A percentile compares a stretch with the other conserved stretches of the same genome.
phyloP scores from a whole-genome alignment of 2,113 vertebrate genomes.

The Falco punctatus region DNA sequence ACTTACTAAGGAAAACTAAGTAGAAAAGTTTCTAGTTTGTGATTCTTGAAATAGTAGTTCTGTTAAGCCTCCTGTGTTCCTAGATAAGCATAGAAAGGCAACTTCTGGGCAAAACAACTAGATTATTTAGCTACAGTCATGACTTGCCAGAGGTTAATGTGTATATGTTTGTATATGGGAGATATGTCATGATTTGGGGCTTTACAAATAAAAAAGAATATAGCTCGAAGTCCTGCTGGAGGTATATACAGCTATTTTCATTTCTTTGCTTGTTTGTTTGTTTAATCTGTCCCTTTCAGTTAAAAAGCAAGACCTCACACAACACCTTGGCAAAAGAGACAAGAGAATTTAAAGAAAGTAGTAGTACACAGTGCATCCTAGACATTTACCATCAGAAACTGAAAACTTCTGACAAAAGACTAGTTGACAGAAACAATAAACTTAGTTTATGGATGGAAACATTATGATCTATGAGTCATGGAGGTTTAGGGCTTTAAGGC shows the following conservation, averaged over 20 bases:
- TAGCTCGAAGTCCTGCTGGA: background rate
- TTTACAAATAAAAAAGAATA: background rate
- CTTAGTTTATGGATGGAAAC: background rate
- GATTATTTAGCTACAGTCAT: background rate
- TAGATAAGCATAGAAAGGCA: background rate
- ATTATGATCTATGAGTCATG: background rate
- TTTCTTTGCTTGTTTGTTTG: background rate
- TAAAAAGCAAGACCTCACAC: background rate
- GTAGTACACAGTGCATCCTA: background rate
- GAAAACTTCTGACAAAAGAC: background rate
- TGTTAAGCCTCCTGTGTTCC: background rate
- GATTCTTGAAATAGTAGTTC: background rate
- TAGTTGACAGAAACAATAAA: background rate
- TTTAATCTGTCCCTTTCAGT: background rate
- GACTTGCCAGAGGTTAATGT: background rate
- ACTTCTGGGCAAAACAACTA: background rate
- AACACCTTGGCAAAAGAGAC: background rate
- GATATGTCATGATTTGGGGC: background rate
- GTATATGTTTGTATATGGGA: background rate
- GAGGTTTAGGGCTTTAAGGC: background rate
- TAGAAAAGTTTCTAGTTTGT: background rate
- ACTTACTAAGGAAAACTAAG: background rate
- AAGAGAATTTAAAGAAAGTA: background rate
- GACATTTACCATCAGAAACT: background rate
- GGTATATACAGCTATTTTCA: background rate